Base-by-base conservation (phyloP, 2,797 vertebrate genomes). In the Sebastes itinus region DNA sequence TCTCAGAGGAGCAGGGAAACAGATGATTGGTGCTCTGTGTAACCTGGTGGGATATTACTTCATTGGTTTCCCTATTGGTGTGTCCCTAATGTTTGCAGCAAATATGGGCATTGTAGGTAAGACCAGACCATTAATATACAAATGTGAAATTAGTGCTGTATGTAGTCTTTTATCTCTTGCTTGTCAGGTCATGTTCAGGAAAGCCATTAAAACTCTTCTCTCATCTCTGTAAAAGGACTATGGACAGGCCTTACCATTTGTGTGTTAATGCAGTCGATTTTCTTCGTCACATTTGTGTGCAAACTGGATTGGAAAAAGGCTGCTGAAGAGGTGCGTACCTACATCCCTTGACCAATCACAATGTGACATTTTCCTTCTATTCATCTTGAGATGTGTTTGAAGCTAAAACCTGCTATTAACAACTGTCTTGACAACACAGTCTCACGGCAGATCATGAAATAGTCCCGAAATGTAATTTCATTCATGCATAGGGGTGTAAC, bases 1-100 rank as follows among this genome's bases (percentile, higher is more conserved):
- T n/a, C 88, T 99, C 67, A 94, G 97, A 76, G 97, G 98, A 42
- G 95, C 94, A 0, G 98, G 98, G 3, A 97, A 96, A 69, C 98
- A 98, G 93, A 81, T 95, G 86, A 30, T 97, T 2, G 98, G 98
- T 0, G 97, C 97, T 23, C 75, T 97, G 1, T 94, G 97, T 84
- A 98, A 97, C 1, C 90, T 97, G 14, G 23, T 97, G 0, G 97
- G 97, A 0, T 97, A 95, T 84, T 99, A 99, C 2, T 73, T 95
- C 49, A 56, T 99, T 0, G 98, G 98, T 2, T 89, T 98, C 16
- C 98, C 98, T 69, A 78, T 96, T 0, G 97, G 97, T 46, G 95
- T 97, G 42, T 94, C 97, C 0, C 90, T 99, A 59, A 99, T 99
- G 97, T 99, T 99, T 63, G 93, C 91, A 0, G 93, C 95, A 2